These are phyloP conservation scores for Philereme vetulata DNA, from an alignment of 2,888 invertebrate species.

Conservation along the genomic window DNA sequence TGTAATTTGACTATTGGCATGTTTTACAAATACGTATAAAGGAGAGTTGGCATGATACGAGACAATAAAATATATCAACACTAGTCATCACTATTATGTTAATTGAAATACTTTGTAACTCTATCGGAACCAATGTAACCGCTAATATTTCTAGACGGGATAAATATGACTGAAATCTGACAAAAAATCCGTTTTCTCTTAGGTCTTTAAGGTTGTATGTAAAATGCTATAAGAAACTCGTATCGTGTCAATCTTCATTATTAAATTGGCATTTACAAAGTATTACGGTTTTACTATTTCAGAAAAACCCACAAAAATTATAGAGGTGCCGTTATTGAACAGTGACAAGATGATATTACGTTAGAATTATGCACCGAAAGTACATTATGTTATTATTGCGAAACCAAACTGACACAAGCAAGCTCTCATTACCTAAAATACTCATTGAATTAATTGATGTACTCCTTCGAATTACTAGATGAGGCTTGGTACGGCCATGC, in stretches of 20 bases:
- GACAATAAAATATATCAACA: neutral
- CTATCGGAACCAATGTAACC: neutral
- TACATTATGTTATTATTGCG: constrained; percentile 26
- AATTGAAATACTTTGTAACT: neutral
- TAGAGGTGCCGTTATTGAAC: constrained; percentile 53
- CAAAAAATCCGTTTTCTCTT: too few relatives aligned
- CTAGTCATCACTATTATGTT: neutral
- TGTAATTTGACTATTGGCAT: constrained; percentile 36
- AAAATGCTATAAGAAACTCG: neutral
- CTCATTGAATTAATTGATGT: constrained; percentile 13
- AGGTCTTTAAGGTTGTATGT: too few relatives aligned
- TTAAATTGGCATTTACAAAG: constrained; percentile 21
- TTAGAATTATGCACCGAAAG: constrained; percentile 29
- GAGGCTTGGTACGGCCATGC: neutral
- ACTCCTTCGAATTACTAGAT: constrained; percentile 6
- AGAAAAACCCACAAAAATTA: constrained; percentile 58
- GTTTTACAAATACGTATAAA: constrained; percentile 34
- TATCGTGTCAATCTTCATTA: constrained; percentile 26
- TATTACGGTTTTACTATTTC: constrained; percentile 52
- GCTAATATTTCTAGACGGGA: too few relatives aligned
- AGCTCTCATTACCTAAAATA: constrained; percentile 20
- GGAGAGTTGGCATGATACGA: constrained; percentile 18
- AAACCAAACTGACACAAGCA: constrained; percentile 38
- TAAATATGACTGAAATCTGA: too few relatives aligned
- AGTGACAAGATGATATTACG: constrained; percentile 42